Evolutionary conservation across 2,113 vertebrate species (phyloP).

Genomic region (Platysteira castanea): DNA sequence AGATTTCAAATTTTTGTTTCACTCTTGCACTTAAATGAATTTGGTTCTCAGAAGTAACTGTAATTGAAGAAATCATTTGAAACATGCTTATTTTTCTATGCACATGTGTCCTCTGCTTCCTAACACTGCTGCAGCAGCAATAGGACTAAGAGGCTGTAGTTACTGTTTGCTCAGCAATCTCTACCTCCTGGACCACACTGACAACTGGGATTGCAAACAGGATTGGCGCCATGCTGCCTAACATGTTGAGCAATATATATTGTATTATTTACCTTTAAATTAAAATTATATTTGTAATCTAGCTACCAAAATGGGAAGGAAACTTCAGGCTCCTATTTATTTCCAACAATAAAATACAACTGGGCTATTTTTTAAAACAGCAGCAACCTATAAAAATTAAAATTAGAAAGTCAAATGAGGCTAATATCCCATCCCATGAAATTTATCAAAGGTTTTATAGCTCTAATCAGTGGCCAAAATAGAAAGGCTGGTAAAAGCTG

Average conservation of each 20-base stretch:
- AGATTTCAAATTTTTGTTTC: neutral
- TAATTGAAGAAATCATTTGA: neutral
- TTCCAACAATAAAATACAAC: neutral
- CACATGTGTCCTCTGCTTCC: neutral
- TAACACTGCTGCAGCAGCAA: neutral
- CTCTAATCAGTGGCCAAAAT: neutral
- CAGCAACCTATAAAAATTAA: neutral
- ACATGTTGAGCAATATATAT: neutral
- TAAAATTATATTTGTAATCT: neutral
- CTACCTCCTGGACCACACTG: neutral
- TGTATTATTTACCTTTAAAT: neutral
- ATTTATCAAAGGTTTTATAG: neutral
- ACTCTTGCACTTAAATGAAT: neutral
- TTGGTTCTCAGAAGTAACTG: neutral
- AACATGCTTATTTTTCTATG: neutral
- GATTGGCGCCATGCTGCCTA: neutral
- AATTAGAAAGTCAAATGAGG: conserved; percentile 6
- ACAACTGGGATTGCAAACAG: neutral
- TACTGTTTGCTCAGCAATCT: neutral
- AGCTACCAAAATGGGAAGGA: neutral
- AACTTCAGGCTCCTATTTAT: neutral
- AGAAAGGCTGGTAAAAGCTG: neutral
- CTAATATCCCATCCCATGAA: neutral
- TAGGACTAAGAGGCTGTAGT: neutral
- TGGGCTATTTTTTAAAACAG: neutral